Conservation (phyloP, 1,140 invertebrate species). For the Neodiprion pinetum region DNA sequence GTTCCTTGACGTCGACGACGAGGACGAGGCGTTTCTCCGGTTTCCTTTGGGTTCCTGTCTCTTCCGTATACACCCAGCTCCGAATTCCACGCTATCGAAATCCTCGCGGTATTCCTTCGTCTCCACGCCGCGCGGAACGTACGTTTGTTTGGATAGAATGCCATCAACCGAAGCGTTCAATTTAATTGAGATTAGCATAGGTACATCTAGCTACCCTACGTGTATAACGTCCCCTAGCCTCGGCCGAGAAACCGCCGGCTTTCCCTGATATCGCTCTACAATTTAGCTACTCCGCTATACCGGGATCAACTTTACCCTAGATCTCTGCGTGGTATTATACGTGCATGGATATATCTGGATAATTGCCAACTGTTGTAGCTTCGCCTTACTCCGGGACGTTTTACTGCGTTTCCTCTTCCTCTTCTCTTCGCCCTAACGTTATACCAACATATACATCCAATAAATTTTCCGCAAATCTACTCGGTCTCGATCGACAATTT, state of each 20-base stretch:
- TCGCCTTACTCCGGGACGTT: too few relatives aligned
- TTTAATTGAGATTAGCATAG: constrained; percentile 7
- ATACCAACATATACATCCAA: too few relatives aligned
- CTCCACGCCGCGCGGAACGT: neutral
- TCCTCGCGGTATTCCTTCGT: too few relatives aligned
- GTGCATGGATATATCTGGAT: neutral
- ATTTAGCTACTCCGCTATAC: neutral
- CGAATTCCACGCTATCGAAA: too few relatives aligned
- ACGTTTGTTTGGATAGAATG: constrained; percentile 5
- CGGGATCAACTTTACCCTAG: neutral
- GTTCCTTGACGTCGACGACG: too few relatives aligned
- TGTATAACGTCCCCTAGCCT: neutral
- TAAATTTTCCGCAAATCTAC: too few relatives aligned
- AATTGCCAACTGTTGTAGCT: neutral
- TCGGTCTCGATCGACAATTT: too few relatives aligned
- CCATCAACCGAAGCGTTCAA: constrained; percentile 3
- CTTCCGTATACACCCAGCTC: neutral
- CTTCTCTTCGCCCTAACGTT: too few relatives aligned
- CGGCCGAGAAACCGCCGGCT: neutral
- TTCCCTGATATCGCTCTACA: neutral
- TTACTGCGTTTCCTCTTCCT: too few relatives aligned
- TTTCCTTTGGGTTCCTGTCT: neutral
- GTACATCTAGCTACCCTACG: neutral
- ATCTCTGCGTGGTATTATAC: neutral
- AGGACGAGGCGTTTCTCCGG: neutral